Conservation (phyloP, 2,888 invertebrate species). For the Sphaeridia pumilis region DNA sequence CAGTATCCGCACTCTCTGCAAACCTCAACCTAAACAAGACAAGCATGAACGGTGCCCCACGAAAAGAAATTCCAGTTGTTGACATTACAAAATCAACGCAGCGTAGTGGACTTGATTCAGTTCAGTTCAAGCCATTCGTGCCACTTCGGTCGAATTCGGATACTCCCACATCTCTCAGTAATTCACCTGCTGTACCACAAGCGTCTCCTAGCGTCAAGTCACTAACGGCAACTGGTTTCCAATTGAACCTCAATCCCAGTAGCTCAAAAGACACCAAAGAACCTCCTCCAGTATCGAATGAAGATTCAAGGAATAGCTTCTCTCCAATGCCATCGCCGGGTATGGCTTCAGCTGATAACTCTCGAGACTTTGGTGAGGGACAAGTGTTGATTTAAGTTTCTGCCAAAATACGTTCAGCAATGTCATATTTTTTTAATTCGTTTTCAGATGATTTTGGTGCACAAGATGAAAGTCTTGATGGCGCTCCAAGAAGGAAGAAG, state of each 20-base stretch:
- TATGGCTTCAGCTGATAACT: constrained; percentile 25
- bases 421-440: background rate
- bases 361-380: constrained; percentile 15
- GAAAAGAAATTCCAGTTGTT: background rate
- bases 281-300: constrained; percentile 14
- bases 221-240: constrained; percentile 22
- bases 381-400: background rate
- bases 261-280: constrained; percentile 4
- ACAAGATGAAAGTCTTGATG: constrained; percentile 29
- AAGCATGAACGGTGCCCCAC: constrained; percentile 15
- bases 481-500: constrained; percentile 50
- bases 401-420: background rate
- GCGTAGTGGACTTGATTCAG: constrained; percentile 24
- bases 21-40: background rate
- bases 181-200: constrained; percentile 21
- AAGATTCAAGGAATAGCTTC: constrained; percentile 33
- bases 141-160: constrained; percentile 28
- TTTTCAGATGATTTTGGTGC: constrained; percentile 29
- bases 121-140: constrained; percentile 25
- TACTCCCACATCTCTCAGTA: constrained; percentile 26
- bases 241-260: constrained; percentile 9
- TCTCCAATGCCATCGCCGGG: constrained; percentile 29
- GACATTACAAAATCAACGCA: constrained; percentile 6
- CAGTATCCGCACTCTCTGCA: constrained; percentile 21
- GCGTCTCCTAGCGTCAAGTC: constrained; percentile 20